Evolutionary conservation across 2,797 vertebrate species (phyloP).

Genomic region (Sebastes alutus): DNA sequence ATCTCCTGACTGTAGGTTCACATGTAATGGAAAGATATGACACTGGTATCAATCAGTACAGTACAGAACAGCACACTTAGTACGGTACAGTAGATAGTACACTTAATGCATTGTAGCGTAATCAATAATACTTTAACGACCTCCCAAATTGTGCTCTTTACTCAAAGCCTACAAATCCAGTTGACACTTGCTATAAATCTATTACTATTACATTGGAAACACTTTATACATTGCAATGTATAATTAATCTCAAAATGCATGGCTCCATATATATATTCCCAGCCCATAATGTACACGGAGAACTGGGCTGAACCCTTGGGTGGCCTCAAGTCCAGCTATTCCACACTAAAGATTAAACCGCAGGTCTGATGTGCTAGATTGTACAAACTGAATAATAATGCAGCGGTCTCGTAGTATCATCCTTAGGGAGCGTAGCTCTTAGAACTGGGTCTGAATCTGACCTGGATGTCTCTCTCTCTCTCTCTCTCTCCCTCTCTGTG

Average conservation of each 20-base stretch:
- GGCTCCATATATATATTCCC: background rate
- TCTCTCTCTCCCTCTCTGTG: slow-evolving; percentile 16
- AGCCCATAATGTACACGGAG: background rate
- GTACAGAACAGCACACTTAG: background rate
- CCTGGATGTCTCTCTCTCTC: slow-evolving; percentile 64
- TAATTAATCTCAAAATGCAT: slow-evolving; percentile 43
- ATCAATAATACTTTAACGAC: background rate
- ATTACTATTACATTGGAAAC: slow-evolving; percentile 5
- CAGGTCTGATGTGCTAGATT: slow-evolving; percentile 53
- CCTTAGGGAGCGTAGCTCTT: slow-evolving; percentile 71
- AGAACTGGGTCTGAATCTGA: slow-evolving; percentile 81
- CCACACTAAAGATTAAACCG: slow-evolving; percentile 34
- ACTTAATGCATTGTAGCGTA: background rate
- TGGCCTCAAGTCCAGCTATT: slow-evolving; percentile 26
- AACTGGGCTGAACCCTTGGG: background rate
- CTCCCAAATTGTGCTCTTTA: background rate
- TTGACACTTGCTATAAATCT: slow-evolving; percentile 1
- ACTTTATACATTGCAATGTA: slow-evolving; percentile 25
- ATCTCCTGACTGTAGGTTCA: background rate
- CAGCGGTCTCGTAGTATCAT: slow-evolving; percentile 63
- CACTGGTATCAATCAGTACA: background rate
- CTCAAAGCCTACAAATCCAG: background rate
- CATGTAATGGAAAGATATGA: background rate
- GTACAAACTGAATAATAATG: slow-evolving; percentile 76
- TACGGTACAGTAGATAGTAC: background rate